Evolutionary conservation across 2,113 vertebrate species (phyloP).

Genomic region (Perca fluviatilis): DNA sequence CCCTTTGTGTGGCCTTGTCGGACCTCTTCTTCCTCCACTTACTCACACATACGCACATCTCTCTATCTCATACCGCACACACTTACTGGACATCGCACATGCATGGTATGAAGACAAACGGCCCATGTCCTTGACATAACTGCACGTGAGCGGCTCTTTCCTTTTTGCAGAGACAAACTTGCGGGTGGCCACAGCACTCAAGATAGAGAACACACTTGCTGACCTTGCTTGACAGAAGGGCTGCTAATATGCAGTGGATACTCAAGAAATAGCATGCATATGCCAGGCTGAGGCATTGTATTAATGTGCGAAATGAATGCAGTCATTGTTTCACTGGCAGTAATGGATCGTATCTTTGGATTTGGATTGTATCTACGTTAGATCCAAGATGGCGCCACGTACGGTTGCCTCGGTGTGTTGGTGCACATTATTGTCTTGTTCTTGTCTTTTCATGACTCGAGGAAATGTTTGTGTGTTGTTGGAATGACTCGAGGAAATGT

Average conservation of each 20-base stretch:
- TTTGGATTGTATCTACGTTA: no score
- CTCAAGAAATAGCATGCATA: constrained; percentile 20
- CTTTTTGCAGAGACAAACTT: constrained; percentile 31
- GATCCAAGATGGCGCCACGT: no score
- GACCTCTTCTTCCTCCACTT: constrained; percentile 56
- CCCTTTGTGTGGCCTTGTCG: constrained; percentile 55
- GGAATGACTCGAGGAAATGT: constrained; percentile 35
- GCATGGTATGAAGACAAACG: constrained; percentile 39
- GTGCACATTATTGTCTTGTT: no score
- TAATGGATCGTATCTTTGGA: constrained; percentile 20
- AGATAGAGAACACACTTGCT: constrained; percentile 35
- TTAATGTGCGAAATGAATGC: constrained; percentile 27
- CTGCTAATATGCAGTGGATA: constrained; percentile 18
- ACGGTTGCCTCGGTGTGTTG: no score
- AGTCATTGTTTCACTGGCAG: constrained; percentile 35
- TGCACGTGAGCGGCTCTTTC: constrained; percentile 22
- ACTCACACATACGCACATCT: constrained; percentile 31
- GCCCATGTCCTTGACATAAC: constrained; percentile 41
- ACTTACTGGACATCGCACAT: constrained; percentile 49
- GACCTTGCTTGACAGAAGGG: constrained; percentile 34
- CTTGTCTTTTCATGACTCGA: constrained; percentile 6
- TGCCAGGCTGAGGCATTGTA: constrained; percentile 26
- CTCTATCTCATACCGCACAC: constrained; percentile 23
- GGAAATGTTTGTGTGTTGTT: constrained; percentile 30
- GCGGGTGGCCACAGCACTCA: constrained; percentile 10